Evolutionary conservation across 2,888 invertebrate species (phyloP).

Genomic region (Agrotis segetum): DNA sequence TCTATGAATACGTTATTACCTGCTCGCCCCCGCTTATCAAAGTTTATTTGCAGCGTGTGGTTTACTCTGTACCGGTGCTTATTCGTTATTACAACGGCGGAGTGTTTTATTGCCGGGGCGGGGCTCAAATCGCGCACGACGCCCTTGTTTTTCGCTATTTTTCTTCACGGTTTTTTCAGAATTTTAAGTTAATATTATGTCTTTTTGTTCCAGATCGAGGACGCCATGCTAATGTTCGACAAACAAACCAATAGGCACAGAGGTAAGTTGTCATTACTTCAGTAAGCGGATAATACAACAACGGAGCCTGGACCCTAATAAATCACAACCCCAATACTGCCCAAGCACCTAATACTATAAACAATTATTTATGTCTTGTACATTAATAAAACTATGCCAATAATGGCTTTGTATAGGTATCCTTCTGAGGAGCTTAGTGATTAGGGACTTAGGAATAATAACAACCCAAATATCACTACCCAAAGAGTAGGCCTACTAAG

Average conservation of each 20-base stretch:
- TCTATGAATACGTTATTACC: conserved; percentile 91
- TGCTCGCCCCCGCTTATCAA: conserved; percentile 91
- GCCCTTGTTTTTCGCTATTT: conserved; percentile 86
- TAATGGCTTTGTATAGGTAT: conserved; percentile 56
- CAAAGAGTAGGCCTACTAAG: conserved; percentile 3
- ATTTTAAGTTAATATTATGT: conserved; percentile 84
- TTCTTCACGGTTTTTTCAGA: conserved; percentile 80
- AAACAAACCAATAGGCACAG: conserved; percentile 99
- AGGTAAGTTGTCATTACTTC: conserved; percentile 92
- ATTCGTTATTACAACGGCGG: conserved; percentile 90
- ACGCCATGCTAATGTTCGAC: conserved; percentile 99
- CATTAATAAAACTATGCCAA: conserved; percentile 63
- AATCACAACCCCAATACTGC: conserved; percentile 60
- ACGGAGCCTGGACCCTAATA: conserved; percentile 53
- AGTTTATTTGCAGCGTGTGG: conserved; percentile 91
- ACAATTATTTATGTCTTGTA: conserved; percentile 58
- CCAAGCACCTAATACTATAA: conserved; percentile 52
- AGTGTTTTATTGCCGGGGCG: conserved; percentile 90
- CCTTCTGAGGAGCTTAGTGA: conserved; percentile 42
- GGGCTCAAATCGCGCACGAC: conserved; percentile 87
- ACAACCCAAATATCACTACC: conserved; percentile 19
- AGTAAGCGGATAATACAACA: conserved; percentile 45
- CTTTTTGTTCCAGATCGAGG: conserved; percentile 97
- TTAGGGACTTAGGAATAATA: conserved; percentile 45
- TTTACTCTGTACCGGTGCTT: conserved; percentile 91